A percentile compares a stretch with the other conserved stretches of the same genome.
Conservation (phyloP, 2,113 vertebrate species). For the Toxotes jaculatrix region DNA sequence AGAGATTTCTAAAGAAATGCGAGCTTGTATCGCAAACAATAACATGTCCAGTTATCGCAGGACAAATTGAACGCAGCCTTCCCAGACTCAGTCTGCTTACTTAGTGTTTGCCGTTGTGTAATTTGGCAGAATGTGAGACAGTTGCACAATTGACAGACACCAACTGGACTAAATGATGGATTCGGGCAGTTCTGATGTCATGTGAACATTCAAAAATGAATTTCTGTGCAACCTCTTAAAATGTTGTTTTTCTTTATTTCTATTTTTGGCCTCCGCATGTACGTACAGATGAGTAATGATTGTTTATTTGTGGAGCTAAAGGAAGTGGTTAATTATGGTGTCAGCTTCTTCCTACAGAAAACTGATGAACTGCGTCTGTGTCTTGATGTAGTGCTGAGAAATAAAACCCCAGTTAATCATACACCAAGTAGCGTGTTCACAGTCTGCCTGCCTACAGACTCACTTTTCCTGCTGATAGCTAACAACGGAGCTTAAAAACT, state of each 20-base stretch:
- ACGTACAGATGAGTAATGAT: slow-evolving; percentile 64
- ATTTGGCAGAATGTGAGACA: slow-evolving; percentile 59
- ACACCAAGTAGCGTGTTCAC: slow-evolving; percentile 43
- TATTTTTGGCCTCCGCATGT: slow-evolving; percentile 9
- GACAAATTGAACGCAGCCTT: slow-evolving; percentile 45
- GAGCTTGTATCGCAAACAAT: slow-evolving; percentile 39
- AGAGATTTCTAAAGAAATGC: slow-evolving; percentile 47
- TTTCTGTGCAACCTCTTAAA: slow-evolving; percentile 24
- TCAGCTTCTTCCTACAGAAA: slow-evolving; percentile 60
- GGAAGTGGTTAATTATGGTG: slow-evolving; percentile 74
- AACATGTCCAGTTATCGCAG: slow-evolving; percentile 52
- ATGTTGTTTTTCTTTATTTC: slow-evolving; percentile 4
- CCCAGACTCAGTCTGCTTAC: slow-evolving; percentile 59
- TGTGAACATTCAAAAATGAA: slow-evolving; percentile 29
- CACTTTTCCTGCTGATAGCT: slow-evolving; percentile 13
- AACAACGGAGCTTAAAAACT: background rate
- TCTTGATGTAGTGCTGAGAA: slow-evolving; percentile 61
- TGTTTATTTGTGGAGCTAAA: slow-evolving; percentile 64
- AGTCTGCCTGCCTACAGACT: slow-evolving; percentile 33
- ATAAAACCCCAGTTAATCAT: slow-evolving; percentile 65
- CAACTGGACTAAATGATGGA: slow-evolving; percentile 30
- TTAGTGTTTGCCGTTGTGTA: slow-evolving; percentile 63
- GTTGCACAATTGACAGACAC: slow-evolving; percentile 39
- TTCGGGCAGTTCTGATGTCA: slow-evolving; percentile 29
- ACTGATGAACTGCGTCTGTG: slow-evolving; percentile 59